Evolutionary conservation across 2,113 vertebrate species (phyloP), one percentile per base, ranked within the genome.

Genomic region (Petroica traversi): DNA sequence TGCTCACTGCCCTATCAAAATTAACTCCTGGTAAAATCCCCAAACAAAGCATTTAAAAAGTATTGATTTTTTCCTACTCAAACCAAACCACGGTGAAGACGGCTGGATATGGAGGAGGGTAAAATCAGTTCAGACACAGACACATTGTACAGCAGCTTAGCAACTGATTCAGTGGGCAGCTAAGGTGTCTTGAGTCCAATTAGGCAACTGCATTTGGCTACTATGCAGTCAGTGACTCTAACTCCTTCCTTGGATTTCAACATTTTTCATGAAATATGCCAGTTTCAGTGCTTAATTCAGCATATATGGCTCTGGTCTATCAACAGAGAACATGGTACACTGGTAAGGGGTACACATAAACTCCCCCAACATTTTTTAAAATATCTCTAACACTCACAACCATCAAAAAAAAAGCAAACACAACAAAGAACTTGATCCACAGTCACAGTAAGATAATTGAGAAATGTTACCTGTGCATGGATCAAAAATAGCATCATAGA

Each of bases 261-360:
- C 14, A 48, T 24, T 85, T 73, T 68, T 52, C 41, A 40, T 18
- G 4, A 82, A 40, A 17, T 29, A n/a, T 1, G 0, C 9, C 11
- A 69, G n/a, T 31, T 17, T 68, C 48, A 4, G 33, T 57, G 9
- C 26, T 26, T 69, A 45, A 29, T 51, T 54, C 29, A 58, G 34
- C 18, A 88, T 88, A 79, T 9, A 17, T 0, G 5, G 5, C 12
- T 31, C 55, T 40, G 17, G 9, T 58, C 28, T 77, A 9, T 13
- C 19, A 19, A 18, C 5, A 52, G 8, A 49, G 22, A 36, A 57
- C 14, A n/a, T 12, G 14, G 40, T 38, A 75, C 0, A 1, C 8
- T 40, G 41, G 1, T 43, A 66, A 25, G 33, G 0, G 0, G 31
- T 4, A 48, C 11, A 45, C 13, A 43, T 7, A 40, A 34, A 34